Evolutionary conservation across 2,797 vertebrate species (phyloP).

Genomic region (Serranus cabrilla): DNA sequence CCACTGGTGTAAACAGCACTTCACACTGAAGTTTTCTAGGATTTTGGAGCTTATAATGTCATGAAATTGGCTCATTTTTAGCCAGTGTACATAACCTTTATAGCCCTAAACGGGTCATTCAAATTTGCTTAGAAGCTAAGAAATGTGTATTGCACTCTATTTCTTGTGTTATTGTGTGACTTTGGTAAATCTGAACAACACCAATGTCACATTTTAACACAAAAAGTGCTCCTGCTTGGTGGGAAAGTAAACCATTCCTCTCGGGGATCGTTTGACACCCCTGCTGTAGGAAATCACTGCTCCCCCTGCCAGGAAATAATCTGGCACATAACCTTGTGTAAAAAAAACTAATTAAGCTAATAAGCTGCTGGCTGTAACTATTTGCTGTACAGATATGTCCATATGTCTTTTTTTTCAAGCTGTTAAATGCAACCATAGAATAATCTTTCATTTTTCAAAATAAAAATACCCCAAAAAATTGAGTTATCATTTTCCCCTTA

Average conservation of each 20-base stretch:
- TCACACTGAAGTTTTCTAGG: constrained; percentile 36
- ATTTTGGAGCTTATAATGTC: constrained; percentile 6
- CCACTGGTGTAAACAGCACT: constrained; percentile 26
- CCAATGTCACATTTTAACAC: too few species aligned
- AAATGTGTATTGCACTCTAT: too few species aligned
- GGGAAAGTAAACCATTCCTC: too few species aligned
- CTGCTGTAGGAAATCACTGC: too few species aligned
- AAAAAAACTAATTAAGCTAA: neutral
- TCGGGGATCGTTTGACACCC: too few species aligned
- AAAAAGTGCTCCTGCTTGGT: too few species aligned
- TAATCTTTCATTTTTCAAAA: neutral
- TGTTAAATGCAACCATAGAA: neutral
- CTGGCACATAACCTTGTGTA: too few species aligned
- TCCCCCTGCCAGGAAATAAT: too few species aligned
- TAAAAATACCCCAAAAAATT: neutral
- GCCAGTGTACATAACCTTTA: neutral
- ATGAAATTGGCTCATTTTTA: neutral
- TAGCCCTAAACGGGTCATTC: neutral
- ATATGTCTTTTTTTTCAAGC: neutral
- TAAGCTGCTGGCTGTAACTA: neutral
- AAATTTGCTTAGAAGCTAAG: too few species aligned
- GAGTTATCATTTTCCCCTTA: neutral
- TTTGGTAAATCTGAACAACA: too few species aligned
- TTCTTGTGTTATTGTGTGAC: too few species aligned
- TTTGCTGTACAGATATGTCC: neutral